Evolutionary conservation across 2,888 invertebrate genomes (phyloP).

Genomic region (Caenorhabditis zanzibari): DNA sequence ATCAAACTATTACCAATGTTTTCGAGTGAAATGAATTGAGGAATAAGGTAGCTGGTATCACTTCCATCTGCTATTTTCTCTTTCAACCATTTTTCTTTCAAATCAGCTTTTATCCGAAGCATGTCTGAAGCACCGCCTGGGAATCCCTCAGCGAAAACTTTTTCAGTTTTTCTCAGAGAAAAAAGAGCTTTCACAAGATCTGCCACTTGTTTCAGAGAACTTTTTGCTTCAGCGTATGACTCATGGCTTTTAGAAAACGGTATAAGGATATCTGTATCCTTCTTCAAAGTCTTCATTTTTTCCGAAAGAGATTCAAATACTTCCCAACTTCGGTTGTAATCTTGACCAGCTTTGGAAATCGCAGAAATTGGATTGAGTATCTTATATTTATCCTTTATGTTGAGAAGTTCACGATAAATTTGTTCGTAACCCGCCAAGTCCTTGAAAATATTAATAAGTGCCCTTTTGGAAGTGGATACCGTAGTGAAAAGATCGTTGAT

Average conservation of each 20-base stretch:
- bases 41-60: background rate
- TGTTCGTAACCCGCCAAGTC: background rate
- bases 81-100: slow-evolving; percentile 11
- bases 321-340: background rate
- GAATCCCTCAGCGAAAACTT: background rate
- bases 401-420: background rate
- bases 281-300: background rate
- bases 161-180: background rate
- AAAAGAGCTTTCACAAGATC: background rate
- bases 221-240: background rate
- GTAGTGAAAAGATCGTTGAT: background rate
- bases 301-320: background rate
- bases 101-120: background rate
- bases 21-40: background rate
- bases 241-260: background rate
- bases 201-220: background rate
- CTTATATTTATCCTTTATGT: background rate
- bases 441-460: background rate
- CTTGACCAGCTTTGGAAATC: background rate
- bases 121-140: slow-evolving; percentile 1
- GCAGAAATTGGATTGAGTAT: background rate
- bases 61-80: slow-evolving; percentile 18
- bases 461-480: background rate
- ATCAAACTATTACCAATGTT: background rate
- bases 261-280: background rate